These are phyloP conservation scores for Gymnorhina tibicen DNA, from an alignment of 2,113 vertebrate species.

Conservation along the genomic window DNA sequence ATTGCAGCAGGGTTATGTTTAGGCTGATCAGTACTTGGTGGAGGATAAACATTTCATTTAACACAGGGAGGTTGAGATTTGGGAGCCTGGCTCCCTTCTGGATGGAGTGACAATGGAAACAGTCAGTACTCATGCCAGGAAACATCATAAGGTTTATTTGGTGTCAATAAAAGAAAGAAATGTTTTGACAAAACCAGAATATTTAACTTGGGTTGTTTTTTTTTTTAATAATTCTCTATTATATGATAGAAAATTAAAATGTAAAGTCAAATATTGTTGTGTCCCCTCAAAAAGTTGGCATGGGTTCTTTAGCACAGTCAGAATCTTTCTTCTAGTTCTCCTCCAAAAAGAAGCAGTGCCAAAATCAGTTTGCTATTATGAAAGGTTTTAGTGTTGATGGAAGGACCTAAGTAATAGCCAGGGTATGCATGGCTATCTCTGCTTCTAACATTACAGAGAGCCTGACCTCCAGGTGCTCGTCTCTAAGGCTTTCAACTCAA, in stretches of 20 bases:
- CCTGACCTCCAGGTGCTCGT: not conserved
- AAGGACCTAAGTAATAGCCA: not conserved
- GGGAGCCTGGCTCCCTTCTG: not conserved
- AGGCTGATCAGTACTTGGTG: not conserved
- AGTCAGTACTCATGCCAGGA: not conserved
- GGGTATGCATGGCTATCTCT: not conserved
- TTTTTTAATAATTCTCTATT: not conserved
- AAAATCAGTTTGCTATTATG: not conserved
- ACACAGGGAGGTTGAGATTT: not conserved
- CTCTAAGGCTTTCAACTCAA: not conserved
- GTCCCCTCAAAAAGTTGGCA: not conserved
- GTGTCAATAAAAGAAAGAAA: constrained; percentile 2
- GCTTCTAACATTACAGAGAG: not conserved
- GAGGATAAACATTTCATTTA: not conserved
- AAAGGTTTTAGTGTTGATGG: not conserved
- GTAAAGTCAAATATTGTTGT: not conserved
- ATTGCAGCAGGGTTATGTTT: not conserved
- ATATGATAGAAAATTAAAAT: not conserved
- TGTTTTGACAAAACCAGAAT: constrained; percentile 25
- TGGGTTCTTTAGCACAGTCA: not conserved
- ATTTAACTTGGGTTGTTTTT: not conserved
- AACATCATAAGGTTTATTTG: not conserved
- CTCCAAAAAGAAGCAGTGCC: not conserved
- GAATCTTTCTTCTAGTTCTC: not conserved
- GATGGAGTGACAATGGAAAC: constrained; percentile 10